phyloP scores from a whole-genome alignment of 2,888 invertebrate genomes.

The Tenodera sinensis region DNA sequence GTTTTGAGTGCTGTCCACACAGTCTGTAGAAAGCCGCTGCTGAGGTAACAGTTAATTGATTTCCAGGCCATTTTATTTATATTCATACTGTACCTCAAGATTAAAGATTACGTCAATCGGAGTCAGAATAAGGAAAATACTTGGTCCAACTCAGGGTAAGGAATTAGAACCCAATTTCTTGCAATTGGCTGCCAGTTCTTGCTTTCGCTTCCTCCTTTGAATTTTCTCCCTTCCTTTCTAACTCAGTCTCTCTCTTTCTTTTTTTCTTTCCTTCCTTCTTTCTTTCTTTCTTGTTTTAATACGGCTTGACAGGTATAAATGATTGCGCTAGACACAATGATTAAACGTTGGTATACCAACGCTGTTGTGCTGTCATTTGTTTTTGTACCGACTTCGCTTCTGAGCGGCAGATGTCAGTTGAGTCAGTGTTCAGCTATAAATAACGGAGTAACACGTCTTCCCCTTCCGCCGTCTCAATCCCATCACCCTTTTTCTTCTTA shows the following conservation, averaged over 20 bases:
- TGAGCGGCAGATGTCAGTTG: slow-evolving; percentile 31
- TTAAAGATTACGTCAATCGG: not conserved
- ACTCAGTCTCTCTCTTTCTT: not conserved
- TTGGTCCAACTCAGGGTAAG: not conserved
- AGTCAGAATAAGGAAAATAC: not conserved
- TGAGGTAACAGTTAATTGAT: not conserved
- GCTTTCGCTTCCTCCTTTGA: slow-evolving; percentile 1
- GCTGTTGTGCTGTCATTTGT: slow-evolving; percentile 33
- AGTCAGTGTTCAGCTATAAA: slow-evolving; percentile 28
- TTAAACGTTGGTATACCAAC: slow-evolving; percentile 31
- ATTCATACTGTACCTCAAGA: not conserved
- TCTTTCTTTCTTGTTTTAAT: not conserved
- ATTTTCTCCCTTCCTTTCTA: not conserved
- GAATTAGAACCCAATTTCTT: slow-evolving; percentile 20
- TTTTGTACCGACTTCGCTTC: slow-evolving; percentile 31
- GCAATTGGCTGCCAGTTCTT: not conserved
- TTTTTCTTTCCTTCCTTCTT: not conserved
- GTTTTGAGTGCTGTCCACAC: not conserved
- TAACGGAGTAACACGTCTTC: slow-evolving; percentile 23
- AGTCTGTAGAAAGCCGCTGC: not conserved
- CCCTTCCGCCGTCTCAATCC: not conserved
- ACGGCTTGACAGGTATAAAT: slow-evolving; percentile 30
- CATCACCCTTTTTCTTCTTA: not conserved
- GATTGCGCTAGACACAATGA: slow-evolving; percentile 31
- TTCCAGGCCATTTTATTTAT: not conserved